A percentile compares a stretch with the other conserved stretches of the same genome.
Conservation (phyloP, 1,140 invertebrate genomes). For the Bursaphelenchus mucronatus region DNA sequence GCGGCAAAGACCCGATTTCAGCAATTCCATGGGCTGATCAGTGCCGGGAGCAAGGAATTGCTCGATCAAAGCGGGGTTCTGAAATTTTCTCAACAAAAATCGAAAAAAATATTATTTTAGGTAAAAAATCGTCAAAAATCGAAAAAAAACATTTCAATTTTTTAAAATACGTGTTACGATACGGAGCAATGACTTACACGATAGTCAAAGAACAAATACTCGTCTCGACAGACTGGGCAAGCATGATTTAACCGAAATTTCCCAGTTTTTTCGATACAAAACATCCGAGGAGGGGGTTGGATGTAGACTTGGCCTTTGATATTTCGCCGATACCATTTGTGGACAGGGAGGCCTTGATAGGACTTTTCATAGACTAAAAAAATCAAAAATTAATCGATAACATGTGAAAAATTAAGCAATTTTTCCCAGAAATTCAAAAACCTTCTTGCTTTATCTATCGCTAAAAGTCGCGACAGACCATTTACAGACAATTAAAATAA, state of each 20-base stretch:
- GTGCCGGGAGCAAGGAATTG: conserved; percentile 56
- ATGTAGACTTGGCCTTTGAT: conserved; percentile 39
- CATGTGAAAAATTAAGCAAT: neutral
- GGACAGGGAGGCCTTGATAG: conserved; percentile 55
- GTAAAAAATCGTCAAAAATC: neutral
- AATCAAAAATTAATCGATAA: neutral
- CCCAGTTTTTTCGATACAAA: conserved; percentile 58
- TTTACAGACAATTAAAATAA: no score
- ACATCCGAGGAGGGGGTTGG: conserved; percentile 54
- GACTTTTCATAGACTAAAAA: conserved; percentile 54
- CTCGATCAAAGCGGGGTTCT: conserved; percentile 56
- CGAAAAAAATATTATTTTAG: neutral
- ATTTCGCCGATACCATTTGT: conserved; percentile 56
- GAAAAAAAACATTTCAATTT: neutral
- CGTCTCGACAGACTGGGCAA: conserved; percentile 58
- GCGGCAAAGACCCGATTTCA: conserved; percentile 53
- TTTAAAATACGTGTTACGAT: conserved; percentile 10
- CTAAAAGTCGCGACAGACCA: no score
- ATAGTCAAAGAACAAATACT: conserved; percentile 60
- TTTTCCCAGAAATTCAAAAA: neutral
- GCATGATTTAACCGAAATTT: conserved; percentile 56
- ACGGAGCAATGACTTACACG: conserved; percentile 31
- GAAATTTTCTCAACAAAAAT: neutral
- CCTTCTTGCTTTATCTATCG: no score
- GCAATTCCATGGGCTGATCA: conserved; percentile 48